Evolutionary conservation across 2,888 invertebrate genomes (phyloP), one percentile per base, ranked within the genome.

Genomic region (Trichogramma dendrolimi): DNA sequence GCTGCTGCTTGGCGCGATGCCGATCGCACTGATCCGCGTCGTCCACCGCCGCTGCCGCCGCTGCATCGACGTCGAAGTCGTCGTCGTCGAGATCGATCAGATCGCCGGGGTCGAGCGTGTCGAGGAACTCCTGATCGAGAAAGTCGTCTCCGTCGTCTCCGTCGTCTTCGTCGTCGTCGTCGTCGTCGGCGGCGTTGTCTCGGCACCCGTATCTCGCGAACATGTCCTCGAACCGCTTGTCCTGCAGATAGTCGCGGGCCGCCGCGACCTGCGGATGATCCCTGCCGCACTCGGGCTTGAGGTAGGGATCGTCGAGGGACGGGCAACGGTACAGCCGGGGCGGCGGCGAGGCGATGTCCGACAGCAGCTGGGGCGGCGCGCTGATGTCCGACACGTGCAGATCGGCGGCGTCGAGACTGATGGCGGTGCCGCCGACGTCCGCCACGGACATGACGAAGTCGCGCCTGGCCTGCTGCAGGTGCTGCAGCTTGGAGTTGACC

Each of bases 361-460:
- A 7, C 5, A 51, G 5, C 6, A 42, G 43, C 10, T 43, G 10
- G 2, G 62, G 55, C 1, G 58, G 57, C 4, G 48, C 38, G 46
- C 48, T 48, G 53, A 6, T 42, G 27, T 14, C 44, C 38, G 7
- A n/a, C 42, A 10, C 38, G 58, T 42, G 8, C 7, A 38, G 51
- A 7, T 5, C 53, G 4, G 65, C 67, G 2, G 71, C 71, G 4
- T 55, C 58, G 0, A 75, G 61, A 42, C 61, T 65, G 6, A 73
- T 62, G 4, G 71, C 68, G 10, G 74, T 73, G 8, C 66, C 68
- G 27, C 75, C 71, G 14, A 76, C 72, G 53, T 69, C 71, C 3
- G 76, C 74, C 4, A 73, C 72, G 0, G 75, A 67, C n/a, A 76
- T 65, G 5, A 76, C 73, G 50, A 76, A 73, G 4, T 76, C 76